phyloP scores from a whole-genome alignment of 2,113 vertebrate species.

The Cricetomys ansorgei region DNA sequence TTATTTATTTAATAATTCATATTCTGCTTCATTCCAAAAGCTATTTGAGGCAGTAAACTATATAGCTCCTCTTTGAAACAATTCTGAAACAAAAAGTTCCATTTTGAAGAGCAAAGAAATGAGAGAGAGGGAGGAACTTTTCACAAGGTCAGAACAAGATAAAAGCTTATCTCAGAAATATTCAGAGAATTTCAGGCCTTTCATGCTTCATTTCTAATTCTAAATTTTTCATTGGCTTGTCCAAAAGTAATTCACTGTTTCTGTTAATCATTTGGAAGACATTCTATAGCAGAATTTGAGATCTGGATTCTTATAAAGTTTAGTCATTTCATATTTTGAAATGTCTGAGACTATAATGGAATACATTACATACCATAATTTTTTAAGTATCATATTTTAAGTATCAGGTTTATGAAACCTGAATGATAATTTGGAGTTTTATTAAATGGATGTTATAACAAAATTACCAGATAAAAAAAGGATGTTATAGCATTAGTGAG shows the following conservation, averaged over 20 bases:
- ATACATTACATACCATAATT: not conserved
- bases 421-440: not conserved
- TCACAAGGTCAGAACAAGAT: slow-evolving; percentile 55
- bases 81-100: not conserved
- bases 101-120: slow-evolving; percentile 45
- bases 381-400: slow-evolving; percentile 45
- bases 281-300: slow-evolving; percentile 44
- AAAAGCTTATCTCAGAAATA: not conserved
- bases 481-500: not conserved
- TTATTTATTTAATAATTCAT: slow-evolving; percentile 74
- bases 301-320: slow-evolving; percentile 41
- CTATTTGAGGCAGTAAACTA: slow-evolving; percentile 23
- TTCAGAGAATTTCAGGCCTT: slow-evolving; percentile 3
- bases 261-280: slow-evolving; percentile 23
- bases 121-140: slow-evolving; percentile 9
- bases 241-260: slow-evolving; percentile 42
- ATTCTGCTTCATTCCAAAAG: slow-evolving; percentile 56
- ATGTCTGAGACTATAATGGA: not conserved
- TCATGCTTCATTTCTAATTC: slow-evolving; percentile 12
- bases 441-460: slow-evolving; percentile 24
- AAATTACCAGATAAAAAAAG: not conserved
- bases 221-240: slow-evolving; percentile 34
- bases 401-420: not conserved
- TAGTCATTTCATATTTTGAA: slow-evolving; percentile 45
- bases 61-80: slow-evolving; percentile 28